phyloP scores from a whole-genome alignment of 1,140 invertebrate genomes.

The Contarinia nasturtii region DNA sequence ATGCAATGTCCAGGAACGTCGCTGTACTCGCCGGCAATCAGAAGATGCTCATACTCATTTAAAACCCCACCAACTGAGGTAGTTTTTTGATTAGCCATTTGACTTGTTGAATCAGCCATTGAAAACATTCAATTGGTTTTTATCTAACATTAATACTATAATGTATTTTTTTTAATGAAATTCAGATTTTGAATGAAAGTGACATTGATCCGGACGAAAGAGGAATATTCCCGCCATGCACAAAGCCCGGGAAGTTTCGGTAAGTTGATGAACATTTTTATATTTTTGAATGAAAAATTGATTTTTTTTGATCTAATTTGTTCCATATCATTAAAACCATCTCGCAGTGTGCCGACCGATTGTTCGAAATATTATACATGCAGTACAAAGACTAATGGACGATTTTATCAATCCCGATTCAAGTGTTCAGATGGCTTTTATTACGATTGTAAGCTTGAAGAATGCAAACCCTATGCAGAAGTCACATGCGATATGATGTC shows the following conservation, averaged over 20 bases:
- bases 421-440: conserved; percentile 9
- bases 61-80: conserved; percentile 13
- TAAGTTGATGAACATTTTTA: too few relatives aligned
- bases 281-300: too few relatives aligned
- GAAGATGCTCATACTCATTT: conserved; percentile 15
- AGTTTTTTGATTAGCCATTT: neutral
- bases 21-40: conserved; percentile 13
- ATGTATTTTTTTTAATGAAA: too few relatives aligned
- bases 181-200: too few relatives aligned
- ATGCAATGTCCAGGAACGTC: conserved; percentile 16
- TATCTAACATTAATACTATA: too few relatives aligned
- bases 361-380: conserved; percentile 23
- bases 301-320: too few relatives aligned
- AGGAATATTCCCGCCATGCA: conserved; percentile 20
- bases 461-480: conserved; percentile 6
- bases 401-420: conserved; percentile 20
- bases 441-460: conserved; percentile 4
- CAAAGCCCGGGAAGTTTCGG: conserved; percentile 16
- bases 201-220: conserved; percentile 1
- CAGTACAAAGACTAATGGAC: conserved; percentile 11
- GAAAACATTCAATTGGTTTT: too few relatives aligned
- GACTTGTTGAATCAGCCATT: too few relatives aligned
- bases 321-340: too few relatives aligned
- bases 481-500: conserved; percentile 5
- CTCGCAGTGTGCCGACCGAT: conserved; percentile 11